Percentiles rank a stretch among this genome's conserved stretches.
These are phyloP conservation scores for Pollimyrus isidori DNA, from an alignment of 2,113 vertebrate genomes.

Conservation along the genomic window DNA sequence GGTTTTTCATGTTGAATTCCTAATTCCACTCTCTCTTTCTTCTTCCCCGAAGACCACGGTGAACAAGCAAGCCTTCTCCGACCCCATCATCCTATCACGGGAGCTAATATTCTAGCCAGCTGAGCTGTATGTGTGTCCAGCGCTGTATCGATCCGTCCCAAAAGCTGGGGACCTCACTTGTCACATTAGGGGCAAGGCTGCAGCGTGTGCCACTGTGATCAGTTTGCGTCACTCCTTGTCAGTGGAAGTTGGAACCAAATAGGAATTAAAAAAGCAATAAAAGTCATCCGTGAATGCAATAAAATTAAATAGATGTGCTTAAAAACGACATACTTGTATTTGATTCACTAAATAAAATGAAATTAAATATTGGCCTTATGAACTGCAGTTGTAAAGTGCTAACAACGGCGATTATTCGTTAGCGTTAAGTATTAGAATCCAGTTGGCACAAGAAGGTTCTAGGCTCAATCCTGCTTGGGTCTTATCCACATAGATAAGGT, in stretches of 20 bases:
- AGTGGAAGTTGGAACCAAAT: not conserved
- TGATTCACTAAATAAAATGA: no score
- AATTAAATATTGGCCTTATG: not conserved
- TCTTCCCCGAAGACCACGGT: conserved; percentile 59
- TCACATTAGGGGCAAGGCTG: not conserved
- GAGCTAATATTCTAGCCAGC: conserved; percentile 15
- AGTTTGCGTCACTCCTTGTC: not conserved
- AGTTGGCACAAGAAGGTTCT: not conserved
- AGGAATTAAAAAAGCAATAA: not conserved
- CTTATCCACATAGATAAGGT: not conserved
- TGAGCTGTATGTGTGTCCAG: not conserved
- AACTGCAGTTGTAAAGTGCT: not conserved
- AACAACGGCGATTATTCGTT: not conserved
- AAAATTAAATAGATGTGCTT: not conserved
- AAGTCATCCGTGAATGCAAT: not conserved
- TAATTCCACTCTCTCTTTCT: conserved; percentile 54
- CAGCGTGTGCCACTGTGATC: not conserved
- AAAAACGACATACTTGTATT: not conserved
- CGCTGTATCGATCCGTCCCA: not conserved
- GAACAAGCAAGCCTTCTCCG: conserved; percentile 40
- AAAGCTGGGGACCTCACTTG: not conserved
- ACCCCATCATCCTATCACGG: conserved; percentile 11
- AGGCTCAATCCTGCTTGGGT: not conserved
- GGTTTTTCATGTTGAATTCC: conserved; percentile 66
- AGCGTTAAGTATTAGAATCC: not conserved